These are phyloP conservation scores for Piscicola geometra DNA, from an alignment of 2,888 invertebrate species.

Conservation along the genomic window DNA sequence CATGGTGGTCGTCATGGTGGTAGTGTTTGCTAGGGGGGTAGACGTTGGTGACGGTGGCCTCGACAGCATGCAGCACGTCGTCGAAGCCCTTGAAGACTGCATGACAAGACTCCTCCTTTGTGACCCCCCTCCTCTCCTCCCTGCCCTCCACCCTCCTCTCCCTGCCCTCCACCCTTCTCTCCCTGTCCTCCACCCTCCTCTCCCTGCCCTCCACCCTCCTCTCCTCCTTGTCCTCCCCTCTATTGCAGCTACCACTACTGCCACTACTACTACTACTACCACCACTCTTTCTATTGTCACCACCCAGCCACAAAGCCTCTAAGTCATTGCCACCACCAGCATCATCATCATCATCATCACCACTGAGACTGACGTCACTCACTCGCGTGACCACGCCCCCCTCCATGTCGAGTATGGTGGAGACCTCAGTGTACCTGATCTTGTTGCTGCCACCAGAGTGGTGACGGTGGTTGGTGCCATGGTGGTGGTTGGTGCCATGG, in stretches of 20 bases:
- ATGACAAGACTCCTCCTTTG: too few relatives aligned
- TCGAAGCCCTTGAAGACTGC: not conserved
- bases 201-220: too few relatives aligned
- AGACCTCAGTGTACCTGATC: constrained; percentile 36
- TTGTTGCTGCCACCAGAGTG: not conserved
- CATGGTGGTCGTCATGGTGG: not conserved
- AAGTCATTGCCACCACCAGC: not conserved
- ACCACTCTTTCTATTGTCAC: not conserved
- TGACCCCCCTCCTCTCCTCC: too few relatives aligned
- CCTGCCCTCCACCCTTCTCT: too few relatives aligned
- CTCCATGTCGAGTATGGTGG: constrained; percentile 33
- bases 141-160: too few relatives aligned
- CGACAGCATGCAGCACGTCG: not conserved
- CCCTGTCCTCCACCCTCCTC: too few relatives aligned
- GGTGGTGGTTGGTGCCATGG: constrained; percentile 22
- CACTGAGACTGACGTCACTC: constrained; percentile 11
- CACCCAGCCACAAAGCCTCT: not conserved
- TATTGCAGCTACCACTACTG: not conserved
- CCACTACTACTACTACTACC: constrained; percentile 8
- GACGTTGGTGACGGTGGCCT: not conserved
- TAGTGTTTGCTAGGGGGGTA: not conserved
- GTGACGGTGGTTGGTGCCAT: not conserved
- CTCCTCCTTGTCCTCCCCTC: not conserved
- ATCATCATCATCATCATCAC: constrained; percentile 13
- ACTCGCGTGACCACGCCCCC: constrained; percentile 38